These are phyloP conservation scores for Xenopus petersii DNA, from an alignment of 2,797 vertebrate genomes.

Conservation along the genomic window DNA sequence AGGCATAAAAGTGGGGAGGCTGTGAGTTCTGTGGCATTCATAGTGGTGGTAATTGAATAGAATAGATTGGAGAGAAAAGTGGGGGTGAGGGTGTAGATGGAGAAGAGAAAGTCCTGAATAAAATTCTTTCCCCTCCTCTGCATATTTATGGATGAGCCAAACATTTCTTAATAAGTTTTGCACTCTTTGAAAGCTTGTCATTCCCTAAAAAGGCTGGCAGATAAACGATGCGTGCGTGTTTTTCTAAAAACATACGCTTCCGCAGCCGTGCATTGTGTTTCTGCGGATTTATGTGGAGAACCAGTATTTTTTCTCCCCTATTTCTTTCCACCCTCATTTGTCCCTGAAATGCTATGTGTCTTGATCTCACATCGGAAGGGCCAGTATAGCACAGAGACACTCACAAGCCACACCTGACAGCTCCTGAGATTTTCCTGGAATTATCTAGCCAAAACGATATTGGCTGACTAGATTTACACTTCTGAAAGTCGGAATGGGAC, in stretches of 20 bases:
- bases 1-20: constrained; percentile 26
- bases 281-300: constrained; percentile 44
- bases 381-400: constrained; percentile 8
- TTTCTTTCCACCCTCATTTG: constrained; percentile 12
- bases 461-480: background rate
- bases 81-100: constrained; percentile 26
- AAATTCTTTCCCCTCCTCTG: constrained; percentile 20
- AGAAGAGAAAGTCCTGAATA: constrained; percentile 21
- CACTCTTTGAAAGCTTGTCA: constrained; percentile 38
- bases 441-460: constrained; percentile 5
- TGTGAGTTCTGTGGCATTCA: constrained; percentile 33
- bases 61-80: constrained; percentile 24
- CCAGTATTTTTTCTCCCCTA: constrained; percentile 28
- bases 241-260: constrained; percentile 35
- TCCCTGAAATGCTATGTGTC: constrained; percentile 29
- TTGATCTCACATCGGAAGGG: constrained; percentile 9
- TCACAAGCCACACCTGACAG: constrained; percentile 11
- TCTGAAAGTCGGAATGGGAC: constrained; percentile 23
- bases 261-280: constrained; percentile 33
- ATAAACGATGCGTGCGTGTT: constrained; percentile 42
- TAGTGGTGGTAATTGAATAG: constrained; percentile 33
- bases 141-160: constrained; percentile 31
- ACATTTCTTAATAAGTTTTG: constrained; percentile 26
- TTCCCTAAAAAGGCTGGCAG: constrained; percentile 35
- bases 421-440: background rate